Percentiles rank a stretch among this genome's conserved stretches.
These are phyloP conservation scores for Coccyzus lansbergi DNA, from an alignment of 2,797 vertebrate genomes.

Conservation along the genomic window DNA sequence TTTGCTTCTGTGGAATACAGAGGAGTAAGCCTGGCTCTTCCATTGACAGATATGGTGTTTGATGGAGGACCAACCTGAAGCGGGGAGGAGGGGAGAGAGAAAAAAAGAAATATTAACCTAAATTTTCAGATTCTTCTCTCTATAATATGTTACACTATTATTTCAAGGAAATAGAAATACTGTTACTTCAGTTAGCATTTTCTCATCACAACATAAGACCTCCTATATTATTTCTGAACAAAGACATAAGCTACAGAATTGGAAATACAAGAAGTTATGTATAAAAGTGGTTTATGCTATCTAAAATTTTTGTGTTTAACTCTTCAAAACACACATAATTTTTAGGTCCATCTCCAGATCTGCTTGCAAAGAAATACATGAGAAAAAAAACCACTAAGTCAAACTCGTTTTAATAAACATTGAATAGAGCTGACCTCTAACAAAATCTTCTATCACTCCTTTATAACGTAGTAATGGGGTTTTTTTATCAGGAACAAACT, in stretches of 20 bases:
- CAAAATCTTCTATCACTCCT: neutral
- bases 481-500: neutral
- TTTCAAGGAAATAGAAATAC: neutral
- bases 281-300: neutral
- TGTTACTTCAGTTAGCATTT: neutral
- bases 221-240: neutral
- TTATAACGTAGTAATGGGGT: neutral
- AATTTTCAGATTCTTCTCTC: neutral
- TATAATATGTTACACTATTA: neutral
- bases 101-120: neutral
- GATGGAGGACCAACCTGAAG: constrained; percentile 79
- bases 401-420: neutral
- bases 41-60: constrained; percentile 78
- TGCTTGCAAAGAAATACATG: neutral
- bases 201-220: neutral
- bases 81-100: rapidly evolving
- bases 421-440: neutral
- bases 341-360: neutral
- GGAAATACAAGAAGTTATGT: neutral
- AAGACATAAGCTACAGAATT: neutral
- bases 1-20: constrained; percentile 67
- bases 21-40: constrained; percentile 69
- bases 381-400: neutral
- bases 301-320: neutral
- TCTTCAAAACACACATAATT: neutral